Evolutionary conservation across 1,140 invertebrate species (phyloP), one percentile per base, ranked within the genome.

Genomic region (Contarinia nasturtii): DNA sequence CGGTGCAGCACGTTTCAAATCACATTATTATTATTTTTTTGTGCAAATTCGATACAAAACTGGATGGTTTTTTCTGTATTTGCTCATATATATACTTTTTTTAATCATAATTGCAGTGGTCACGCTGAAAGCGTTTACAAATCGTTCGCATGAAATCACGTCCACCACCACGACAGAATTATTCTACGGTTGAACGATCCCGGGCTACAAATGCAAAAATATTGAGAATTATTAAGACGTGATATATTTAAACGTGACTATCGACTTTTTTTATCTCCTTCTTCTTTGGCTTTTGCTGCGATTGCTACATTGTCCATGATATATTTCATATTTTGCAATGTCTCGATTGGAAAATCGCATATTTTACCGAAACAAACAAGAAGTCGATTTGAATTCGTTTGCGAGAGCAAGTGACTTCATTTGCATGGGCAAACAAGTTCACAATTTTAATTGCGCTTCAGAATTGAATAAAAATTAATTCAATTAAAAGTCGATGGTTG

Each of bases 161-260:
- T 38, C 15, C 12, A 38, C 33, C 36, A 38, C 15, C 15, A 38
- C 15, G n/a, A n/a, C 15, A 38, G 15, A 38, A 38, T n/a, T 38
- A 38, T 17, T 17, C 12, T 38, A 17, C 15, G 36, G 12, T 38
- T 5, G 15, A 38, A 38, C 36, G 15, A 38, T 5, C 15, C 15
- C 36, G 15, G 15, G 15, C 14, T 14, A 5, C 15, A 38, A 38
- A 38, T 38, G 12, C 15, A n/a, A 38, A n/a, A 14, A 17, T 14
- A n/a, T n/a, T 38, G 36, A 17, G 12, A 38, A 38, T 38, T 38
- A n/a, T 38, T 38, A n/a, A 38, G 15, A 38, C 36, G 36, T 38
- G 36, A 38, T 38, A 38, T 38, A 38, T 38, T 38, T 38, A 38
- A 38, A 38, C 36, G 36, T 38, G 36, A 38, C 36, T 38, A 38